Evolutionary conservation across 2,113 vertebrate species (phyloP).

Genomic region (Serinus canaria): DNA sequence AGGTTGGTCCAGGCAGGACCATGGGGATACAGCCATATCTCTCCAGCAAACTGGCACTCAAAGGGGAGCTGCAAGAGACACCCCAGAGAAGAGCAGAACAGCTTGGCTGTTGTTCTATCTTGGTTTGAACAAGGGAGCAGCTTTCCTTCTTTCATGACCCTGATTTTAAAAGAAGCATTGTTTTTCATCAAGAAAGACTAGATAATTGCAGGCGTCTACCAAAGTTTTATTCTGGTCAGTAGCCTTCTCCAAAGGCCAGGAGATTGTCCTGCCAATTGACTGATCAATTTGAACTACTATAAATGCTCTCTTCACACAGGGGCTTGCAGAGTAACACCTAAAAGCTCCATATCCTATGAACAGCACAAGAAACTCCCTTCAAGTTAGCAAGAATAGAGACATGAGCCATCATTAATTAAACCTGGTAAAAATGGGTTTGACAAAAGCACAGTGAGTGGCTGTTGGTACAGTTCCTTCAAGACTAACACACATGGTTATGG

Average conservation of each 20-base stretch:
- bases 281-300: background rate
- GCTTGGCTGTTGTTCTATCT: too few relatives aligned
- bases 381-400: background rate
- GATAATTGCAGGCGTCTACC: background rate
- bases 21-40: accelerated
- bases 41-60: background rate
- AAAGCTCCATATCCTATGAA: background rate
- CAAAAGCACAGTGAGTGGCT: accelerated
- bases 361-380: background rate
- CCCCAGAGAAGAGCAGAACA: background rate
- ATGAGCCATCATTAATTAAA: background rate
- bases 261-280: background rate
- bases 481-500: accelerated
- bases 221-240: background rate
- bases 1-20: too few relatives aligned
- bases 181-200: background rate
- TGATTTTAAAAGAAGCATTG: background rate
- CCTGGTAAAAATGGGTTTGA: background rate
- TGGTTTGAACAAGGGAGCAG: background rate
- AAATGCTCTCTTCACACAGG: background rate
- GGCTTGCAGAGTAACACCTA: background rate
- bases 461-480: background rate
- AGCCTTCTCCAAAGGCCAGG: background rate
- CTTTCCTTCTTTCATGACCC: background rate
- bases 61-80: background rate